Base-by-base conservation (phyloP, 1,140 invertebrate species). In the Diplogasteroides magnus region DNA sequence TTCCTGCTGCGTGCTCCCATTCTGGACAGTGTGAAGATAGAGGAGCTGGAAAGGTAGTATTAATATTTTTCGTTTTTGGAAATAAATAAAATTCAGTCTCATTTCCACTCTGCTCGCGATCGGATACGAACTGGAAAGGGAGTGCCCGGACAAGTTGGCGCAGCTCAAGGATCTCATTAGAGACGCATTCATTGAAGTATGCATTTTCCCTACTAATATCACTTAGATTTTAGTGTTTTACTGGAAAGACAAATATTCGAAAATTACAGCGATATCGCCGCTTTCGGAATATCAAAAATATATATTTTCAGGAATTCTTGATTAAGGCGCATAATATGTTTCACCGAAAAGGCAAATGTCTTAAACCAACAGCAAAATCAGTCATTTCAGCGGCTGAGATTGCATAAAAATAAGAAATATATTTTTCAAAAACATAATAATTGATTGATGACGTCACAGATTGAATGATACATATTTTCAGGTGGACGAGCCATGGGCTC, bases 101-200 rank as follows among this genome's bases (percentile, higher is more conserved):
- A 80, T 80, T 56, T 67, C 71, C n/a, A 58, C 74, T 23, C 67
- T 80, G 2, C 66, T 80, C 19, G 62, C 58, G 6, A 74, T 82
- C 37, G 78, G 78, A 6, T 81, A 78, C 61, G 77, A 80, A 55
- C 65, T 80, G 23, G 78, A 82, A 62, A 64, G 78, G 31, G 64
- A 79, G 31, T 81, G 76, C 68, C 78, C 78, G 2, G 77, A 80
- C 48, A 31, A 74, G 59, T 63, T 80, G 58, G 73, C 67, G 2
- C 56, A 63, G 19, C 66, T 80, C 2, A 77, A 78, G 56, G 75
- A 79, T 67, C 61, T 69, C 26, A 76, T 80, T 27, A 64, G 68
- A 61, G 37, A 48, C 37, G 37, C 37, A 11, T 48, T 48, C 19
- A 48, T 48, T 19, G 37, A 48, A 19, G 37, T 48, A 48, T 19